These are phyloP conservation scores for Camelus bactrianus DNA, from an alignment of 2,113 vertebrate species.

Conservation along the genomic window DNA sequence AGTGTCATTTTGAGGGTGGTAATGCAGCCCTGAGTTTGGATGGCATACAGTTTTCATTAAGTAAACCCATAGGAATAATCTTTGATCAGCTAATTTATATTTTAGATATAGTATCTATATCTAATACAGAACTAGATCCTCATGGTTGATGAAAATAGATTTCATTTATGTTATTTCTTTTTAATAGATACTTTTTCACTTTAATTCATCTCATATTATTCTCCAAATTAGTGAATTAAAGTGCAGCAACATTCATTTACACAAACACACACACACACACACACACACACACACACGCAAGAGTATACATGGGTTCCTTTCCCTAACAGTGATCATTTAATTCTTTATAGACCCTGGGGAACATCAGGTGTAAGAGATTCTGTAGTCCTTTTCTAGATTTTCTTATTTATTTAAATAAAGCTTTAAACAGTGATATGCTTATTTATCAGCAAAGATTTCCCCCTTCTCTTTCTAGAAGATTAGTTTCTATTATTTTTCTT, in stretches of 20 bases:
- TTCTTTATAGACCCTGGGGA: neutral
- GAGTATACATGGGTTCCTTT: neutral
- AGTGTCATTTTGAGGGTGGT: neutral
- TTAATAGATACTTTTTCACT: neutral
- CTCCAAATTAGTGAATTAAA: neutral
- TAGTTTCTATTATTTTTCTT: neutral
- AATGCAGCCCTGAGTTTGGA: neutral
- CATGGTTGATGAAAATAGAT: neutral
- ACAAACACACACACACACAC: neutral
- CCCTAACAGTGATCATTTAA: neutral
- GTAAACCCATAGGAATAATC: neutral
- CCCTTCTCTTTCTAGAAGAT: neutral
- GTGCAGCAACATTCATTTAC: neutral
- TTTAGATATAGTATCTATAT: neutral
- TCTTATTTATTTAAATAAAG: neutral
- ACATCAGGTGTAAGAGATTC: neutral
- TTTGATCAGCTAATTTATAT: neutral
- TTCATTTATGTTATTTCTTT: neutral
- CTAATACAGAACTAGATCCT: neutral
- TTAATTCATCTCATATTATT: neutral
- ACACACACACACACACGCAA: neutral
- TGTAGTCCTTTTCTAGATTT: neutral
- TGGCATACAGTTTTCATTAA: neutral
- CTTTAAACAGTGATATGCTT: neutral
- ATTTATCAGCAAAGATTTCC: neutral